Percentiles rank a stretch among this genome's conserved stretches.
Evolutionary conservation across 2,113 vertebrate species (phyloP).

Genomic region (Callocephalon fimbriatum): DNA sequence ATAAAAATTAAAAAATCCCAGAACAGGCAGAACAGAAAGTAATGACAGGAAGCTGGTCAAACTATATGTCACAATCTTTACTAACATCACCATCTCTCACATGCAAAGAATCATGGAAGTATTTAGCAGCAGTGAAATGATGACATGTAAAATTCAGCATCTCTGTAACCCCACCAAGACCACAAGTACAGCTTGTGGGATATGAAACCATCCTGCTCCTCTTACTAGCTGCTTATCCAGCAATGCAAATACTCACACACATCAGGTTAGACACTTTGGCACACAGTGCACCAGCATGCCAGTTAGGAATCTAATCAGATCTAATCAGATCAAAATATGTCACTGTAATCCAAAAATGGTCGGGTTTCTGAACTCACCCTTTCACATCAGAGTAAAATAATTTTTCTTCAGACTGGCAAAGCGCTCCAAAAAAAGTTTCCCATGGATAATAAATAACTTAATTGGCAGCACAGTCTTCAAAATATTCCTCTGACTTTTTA

Average conservation of each 20-base stretch:
- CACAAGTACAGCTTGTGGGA: not conserved
- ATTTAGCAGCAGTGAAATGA: not conserved
- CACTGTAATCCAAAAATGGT: not conserved
- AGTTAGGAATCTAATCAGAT: not conserved
- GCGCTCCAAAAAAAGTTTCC: not conserved
- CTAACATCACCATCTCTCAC: not conserved
- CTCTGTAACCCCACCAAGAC: not conserved
- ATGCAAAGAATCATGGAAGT: not conserved
- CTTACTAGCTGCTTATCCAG: not conserved
- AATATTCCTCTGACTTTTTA: not conserved
- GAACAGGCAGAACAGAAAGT: not conserved
- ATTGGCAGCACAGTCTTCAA: not conserved
- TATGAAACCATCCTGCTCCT: not conserved
- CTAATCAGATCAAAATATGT: not conserved
- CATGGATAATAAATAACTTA: slow-evolving; percentile 37
- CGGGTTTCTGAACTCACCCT: not conserved
- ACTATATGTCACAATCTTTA: not conserved
- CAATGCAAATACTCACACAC: not conserved
- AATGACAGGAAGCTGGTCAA: not conserved
- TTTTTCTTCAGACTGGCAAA: slow-evolving; percentile 4
- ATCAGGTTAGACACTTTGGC: not conserved
- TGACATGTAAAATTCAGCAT: not conserved
- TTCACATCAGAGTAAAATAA: not conserved
- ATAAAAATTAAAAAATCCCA: not conserved
- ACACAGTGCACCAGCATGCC: not conserved